Evolutionary conservation across 37 sponge, comb jelly and placozoan species (phyloP).

Genomic region (Aphrocallistes beatrix): DNA sequence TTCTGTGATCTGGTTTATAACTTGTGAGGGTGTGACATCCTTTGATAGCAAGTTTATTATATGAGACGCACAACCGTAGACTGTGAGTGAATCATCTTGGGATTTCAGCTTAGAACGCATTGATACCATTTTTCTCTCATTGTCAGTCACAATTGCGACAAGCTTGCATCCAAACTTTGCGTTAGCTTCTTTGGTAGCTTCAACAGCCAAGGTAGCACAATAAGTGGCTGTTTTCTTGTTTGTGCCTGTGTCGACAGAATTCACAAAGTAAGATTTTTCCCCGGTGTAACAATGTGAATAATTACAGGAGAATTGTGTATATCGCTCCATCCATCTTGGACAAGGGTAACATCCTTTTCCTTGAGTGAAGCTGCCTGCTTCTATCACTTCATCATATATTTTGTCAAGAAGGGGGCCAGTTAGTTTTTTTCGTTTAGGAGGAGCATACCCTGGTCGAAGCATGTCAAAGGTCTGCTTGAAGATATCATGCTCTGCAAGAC

Average conservation of each 20-base stretch:
- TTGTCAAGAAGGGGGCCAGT: neutral
- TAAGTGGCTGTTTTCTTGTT: neutral
- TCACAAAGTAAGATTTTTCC: neutral
- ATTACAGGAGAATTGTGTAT: neutral
- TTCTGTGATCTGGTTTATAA: neutral
- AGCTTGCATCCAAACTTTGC: neutral
- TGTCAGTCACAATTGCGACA: neutral
- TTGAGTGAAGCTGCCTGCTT: neutral
- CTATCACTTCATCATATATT: neutral
- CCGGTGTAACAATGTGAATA: neutral
- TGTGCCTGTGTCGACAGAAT: neutral
- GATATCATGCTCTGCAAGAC: neutral
- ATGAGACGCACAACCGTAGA: constrained; percentile 3
- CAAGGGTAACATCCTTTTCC: neutral
- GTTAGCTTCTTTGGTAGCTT: neutral
- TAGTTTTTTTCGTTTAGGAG: neutral
- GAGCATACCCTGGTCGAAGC: neutral
- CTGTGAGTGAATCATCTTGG: neutral
- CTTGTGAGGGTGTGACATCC: constrained; percentile 1
- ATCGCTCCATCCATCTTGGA: neutral
- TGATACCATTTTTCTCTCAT: neutral
- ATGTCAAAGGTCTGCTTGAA: neutral
- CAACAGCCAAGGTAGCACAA: too few species aligned
- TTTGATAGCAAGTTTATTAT: neutral
- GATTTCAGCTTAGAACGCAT: constrained; percentile 1